These are phyloP conservation scores for Micoletzkya japonica DNA, from an alignment of 2,888 invertebrate genomes.

Conservation along the genomic window DNA sequence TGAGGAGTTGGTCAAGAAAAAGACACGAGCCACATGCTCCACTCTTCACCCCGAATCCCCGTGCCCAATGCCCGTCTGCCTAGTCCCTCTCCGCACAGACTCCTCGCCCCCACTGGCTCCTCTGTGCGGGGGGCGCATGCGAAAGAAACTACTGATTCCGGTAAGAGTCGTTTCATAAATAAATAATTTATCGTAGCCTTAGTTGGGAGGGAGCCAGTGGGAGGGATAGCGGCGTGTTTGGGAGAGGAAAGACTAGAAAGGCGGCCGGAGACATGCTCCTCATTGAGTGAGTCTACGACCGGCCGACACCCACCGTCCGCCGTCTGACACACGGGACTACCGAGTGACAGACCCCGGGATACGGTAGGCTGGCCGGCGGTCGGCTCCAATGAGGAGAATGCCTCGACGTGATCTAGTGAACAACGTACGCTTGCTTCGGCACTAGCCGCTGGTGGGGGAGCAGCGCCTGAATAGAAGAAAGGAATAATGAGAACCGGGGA, in stretches of 20 bases:
- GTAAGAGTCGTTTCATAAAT: background rate
- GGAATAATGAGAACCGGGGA: slow-evolving; percentile 1
- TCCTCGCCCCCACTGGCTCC: background rate
- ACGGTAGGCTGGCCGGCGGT: slow-evolving; percentile 1
- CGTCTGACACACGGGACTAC: background rate
- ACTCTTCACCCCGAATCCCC: background rate
- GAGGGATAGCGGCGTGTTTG: background rate
- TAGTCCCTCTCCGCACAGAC: no score
- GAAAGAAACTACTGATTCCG: background rate
- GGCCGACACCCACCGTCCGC: no score
- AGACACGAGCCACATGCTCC: background rate
- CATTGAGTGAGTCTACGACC: background rate
- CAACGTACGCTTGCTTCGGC: slow-evolving; percentile 6
- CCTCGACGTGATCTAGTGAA: slow-evolving; percentile 16
- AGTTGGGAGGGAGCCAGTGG: background rate
- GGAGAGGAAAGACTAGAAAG: background rate
- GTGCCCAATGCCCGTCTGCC: no score
- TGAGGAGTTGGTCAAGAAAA: no score
- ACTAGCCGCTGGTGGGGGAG: background rate
- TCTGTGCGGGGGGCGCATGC: background rate
- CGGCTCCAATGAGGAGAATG: slow-evolving; percentile 2
- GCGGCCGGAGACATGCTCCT: background rate
- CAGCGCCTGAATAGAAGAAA: slow-evolving; percentile 6
- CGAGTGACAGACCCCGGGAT: background rate
- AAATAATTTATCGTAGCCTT: no score